A percentile compares a stretch with the other conserved stretches of the same genome.
These are phyloP conservation scores for Notothenia coriiceps DNA, from an alignment of 2,113 vertebrate genomes.

Conservation along the genomic window DNA sequence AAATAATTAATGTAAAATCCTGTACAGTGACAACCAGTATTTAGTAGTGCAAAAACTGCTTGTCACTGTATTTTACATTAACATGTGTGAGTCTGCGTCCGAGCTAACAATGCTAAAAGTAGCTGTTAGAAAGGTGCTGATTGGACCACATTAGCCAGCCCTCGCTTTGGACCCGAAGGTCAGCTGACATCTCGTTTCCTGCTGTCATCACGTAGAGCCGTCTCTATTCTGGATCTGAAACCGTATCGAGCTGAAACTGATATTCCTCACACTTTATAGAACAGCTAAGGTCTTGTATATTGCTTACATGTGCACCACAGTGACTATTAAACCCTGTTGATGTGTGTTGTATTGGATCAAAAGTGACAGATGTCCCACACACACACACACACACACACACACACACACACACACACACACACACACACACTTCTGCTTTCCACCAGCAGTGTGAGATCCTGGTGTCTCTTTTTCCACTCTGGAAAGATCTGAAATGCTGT, in stretches of 20 bases:
- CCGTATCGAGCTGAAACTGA: constrained; percentile 19
- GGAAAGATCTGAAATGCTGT: constrained; percentile 50
- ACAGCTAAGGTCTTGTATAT: constrained; percentile 22
- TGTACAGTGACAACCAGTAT: too few relatives aligned
- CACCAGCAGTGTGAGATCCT: not conserved
- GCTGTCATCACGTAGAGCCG: constrained; percentile 23
- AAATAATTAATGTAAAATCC: too few relatives aligned
- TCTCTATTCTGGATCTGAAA: too few relatives aligned
- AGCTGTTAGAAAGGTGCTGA: not conserved
- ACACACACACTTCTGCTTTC: not conserved
- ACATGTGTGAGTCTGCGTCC: not conserved
- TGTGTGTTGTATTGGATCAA: constrained; percentile 43
- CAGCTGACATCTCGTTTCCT: constrained; percentile 31
- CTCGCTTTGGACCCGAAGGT: not conserved
- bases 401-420: not conserved
- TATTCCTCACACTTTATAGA: constrained; percentile 29
- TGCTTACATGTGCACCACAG: constrained; percentile 20
- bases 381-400: not conserved
- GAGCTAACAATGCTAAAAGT: not conserved
- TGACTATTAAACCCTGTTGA: constrained; percentile 38
- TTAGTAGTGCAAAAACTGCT: too few relatives aligned
- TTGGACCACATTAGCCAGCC: not conserved
- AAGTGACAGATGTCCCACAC: constrained; percentile 30
- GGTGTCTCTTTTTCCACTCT: constrained; percentile 53
- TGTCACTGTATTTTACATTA: too few relatives aligned